Base-by-base conservation (phyloP, 2,888 invertebrate genomes). In the Frankliniella intonsa region DNA sequence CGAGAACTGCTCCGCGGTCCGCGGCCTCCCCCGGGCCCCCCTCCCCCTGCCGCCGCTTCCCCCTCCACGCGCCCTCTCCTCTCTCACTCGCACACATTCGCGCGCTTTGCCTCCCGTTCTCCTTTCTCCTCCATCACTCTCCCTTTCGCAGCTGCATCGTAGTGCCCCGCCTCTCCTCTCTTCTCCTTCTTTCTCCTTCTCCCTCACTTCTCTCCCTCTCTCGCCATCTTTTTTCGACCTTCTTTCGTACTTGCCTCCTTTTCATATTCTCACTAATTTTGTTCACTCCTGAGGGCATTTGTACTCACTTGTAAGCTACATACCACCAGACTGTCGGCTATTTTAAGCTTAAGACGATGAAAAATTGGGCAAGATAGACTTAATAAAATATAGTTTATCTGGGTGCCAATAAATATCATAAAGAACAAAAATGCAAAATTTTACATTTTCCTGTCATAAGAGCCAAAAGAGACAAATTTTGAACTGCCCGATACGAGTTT, bases 121-220 rank as follows among this genome's bases (percentile, higher is more conserved):
- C 69, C 69, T 76, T 76, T 76, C 69, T 76, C 69, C 69, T 76
- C 69, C 69, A 76, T 76, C 69, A 76, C 69, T 76, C 69, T 76
- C 69, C 69, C 69, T 76, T 76, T 76, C 69, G 69, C 69, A 25
- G 25, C 69, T 25, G 69, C 69, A 25, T 25, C 69, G 69, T 22
- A 22, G n/a, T 62, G 19, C 62, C 62, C 55, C 69, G n/a, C n/a
- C 69, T 22, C 69, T 19, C 69, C 69, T 25, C 69, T 8, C 69
- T 38, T 38, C 38, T 38, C 38, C 38, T 5, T 19, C 19, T 55
- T 14, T 55, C 55, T 55, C 3, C 17, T 12, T 5, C 55, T 55
- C 55, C 17, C 55, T 2, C 55, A 3, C 55, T 55, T n/a, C 3
- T 5, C 55, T 55, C 55, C 17, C 55, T 2, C 55, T 55, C 55